phyloP scores from a whole-genome alignment of 2,888 invertebrate species.

The Eretmocerus hayati region DNA sequence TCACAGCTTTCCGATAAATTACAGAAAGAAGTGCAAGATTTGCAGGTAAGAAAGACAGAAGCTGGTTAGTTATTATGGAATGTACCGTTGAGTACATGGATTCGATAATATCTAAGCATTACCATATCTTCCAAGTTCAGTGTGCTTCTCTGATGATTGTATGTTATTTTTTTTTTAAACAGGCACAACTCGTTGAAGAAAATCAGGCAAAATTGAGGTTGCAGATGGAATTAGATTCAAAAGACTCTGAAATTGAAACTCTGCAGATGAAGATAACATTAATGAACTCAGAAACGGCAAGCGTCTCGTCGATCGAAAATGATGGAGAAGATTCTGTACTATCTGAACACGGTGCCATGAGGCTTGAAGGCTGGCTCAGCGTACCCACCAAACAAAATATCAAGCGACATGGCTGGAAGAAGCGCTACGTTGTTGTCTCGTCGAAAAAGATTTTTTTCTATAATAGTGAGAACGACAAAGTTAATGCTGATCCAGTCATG shows the following conservation, averaged over 20 bases:
- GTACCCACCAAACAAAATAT: slow-evolving; percentile 94
- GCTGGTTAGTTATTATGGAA: too few relatives aligned
- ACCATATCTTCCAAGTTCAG: neutral
- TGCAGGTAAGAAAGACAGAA: slow-evolving; percentile 45
- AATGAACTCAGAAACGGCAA: slow-evolving; percentile 79
- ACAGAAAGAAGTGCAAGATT: slow-evolving; percentile 80
- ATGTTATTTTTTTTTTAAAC: slow-evolving; percentile 28
- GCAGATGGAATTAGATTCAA: slow-evolving; percentile 95
- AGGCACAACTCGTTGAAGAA: slow-evolving; percentile 78
- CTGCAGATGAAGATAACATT: slow-evolving; percentile 77
- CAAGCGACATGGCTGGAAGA: slow-evolving; percentile 91
- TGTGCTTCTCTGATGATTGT: neutral
- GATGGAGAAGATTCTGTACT: slow-evolving; percentile 66
- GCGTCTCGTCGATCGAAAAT: slow-evolving; percentile 83
- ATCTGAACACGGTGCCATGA: slow-evolving; percentile 60
- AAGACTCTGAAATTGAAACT: slow-evolving; percentile 93
- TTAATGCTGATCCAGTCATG: slow-evolving; percentile 89
- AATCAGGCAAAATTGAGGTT: slow-evolving; percentile 68
- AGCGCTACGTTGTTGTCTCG: slow-evolving; percentile 94
- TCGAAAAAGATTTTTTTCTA: slow-evolving; percentile 97
- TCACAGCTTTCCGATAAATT: slow-evolving; percentile 78
- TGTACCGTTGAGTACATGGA: neutral
- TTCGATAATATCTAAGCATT: neutral
- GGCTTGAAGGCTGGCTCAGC: slow-evolving; percentile 92
- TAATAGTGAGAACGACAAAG: slow-evolving; percentile 88